phyloP scores from a whole-genome alignment of 2,797 vertebrate genomes.

The Limnodromus scolopaceus region DNA sequence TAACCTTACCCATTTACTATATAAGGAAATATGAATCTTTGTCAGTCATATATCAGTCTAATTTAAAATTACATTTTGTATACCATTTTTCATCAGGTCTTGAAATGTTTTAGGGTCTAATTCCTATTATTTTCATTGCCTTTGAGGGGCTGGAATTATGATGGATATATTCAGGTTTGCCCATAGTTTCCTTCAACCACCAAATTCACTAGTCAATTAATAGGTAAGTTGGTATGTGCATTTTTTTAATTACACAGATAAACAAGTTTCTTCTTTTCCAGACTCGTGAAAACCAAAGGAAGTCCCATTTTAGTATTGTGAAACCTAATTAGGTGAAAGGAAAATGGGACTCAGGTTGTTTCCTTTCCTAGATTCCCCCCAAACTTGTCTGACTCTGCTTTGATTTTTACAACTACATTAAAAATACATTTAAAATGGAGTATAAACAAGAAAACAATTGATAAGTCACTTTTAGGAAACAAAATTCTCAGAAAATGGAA shows the following conservation, averaged over 20 bases:
- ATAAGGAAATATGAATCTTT: background rate
- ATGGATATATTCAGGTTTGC: background rate
- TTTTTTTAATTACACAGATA: background rate
- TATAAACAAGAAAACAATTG: background rate
- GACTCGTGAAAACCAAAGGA: background rate
- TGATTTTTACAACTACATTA: background rate
- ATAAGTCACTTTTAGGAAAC: background rate
- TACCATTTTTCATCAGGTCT: background rate
- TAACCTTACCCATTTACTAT: background rate
- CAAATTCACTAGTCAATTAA: background rate
- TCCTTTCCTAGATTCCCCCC: background rate
- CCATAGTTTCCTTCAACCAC: background rate
- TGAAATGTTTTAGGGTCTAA: background rate
- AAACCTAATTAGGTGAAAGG: background rate
- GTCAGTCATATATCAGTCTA: background rate
- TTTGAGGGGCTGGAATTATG: background rate
- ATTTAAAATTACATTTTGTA: background rate
- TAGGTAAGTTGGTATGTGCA: accelerated
- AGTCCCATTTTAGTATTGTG: background rate
- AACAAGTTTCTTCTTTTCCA: background rate
- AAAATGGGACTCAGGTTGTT: background rate
- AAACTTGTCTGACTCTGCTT: background rate
- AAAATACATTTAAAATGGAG: background rate
- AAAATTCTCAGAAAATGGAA: background rate
- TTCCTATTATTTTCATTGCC: background rate